Conservation (phyloP, 2,113 vertebrate genomes). For the Xerus inauris region DNA sequence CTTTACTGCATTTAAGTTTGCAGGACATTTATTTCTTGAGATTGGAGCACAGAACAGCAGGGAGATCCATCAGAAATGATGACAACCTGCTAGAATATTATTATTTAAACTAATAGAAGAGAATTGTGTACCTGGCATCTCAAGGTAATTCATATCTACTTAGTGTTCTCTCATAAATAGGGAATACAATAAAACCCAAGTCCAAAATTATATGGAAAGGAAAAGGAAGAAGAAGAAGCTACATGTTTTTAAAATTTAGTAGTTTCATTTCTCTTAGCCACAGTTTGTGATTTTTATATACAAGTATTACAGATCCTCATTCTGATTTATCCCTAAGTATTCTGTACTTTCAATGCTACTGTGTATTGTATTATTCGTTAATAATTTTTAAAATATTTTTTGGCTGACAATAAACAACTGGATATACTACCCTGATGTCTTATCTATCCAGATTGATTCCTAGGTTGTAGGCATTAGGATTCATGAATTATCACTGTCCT, state of each 20-base stretch:
- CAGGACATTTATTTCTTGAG: background rate
- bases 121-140: background rate
- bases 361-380: background rate
- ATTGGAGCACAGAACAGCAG: background rate
- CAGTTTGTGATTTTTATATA: background rate
- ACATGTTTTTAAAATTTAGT: background rate
- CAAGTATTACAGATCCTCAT: background rate
- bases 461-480: background rate
- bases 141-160: slow-evolving; percentile 6
- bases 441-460: slow-evolving; percentile 3
- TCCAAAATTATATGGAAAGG: background rate
- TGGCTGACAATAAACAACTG: background rate
- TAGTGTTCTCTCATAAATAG: background rate
- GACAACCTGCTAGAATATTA: background rate
- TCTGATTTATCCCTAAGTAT: background rate
- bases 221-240: background rate
- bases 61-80: slow-evolving; percentile 5
- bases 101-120: background rate
- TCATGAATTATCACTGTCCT: background rate
- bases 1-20: background rate
- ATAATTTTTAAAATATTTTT: background rate
- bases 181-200: background rate
- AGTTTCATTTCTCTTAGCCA: background rate
- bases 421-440: background rate
- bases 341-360: background rate